These are phyloP conservation scores for Gymnarchus niloticus DNA, from an alignment of 2,113 vertebrate genomes.

Conservation along the genomic window DNA sequence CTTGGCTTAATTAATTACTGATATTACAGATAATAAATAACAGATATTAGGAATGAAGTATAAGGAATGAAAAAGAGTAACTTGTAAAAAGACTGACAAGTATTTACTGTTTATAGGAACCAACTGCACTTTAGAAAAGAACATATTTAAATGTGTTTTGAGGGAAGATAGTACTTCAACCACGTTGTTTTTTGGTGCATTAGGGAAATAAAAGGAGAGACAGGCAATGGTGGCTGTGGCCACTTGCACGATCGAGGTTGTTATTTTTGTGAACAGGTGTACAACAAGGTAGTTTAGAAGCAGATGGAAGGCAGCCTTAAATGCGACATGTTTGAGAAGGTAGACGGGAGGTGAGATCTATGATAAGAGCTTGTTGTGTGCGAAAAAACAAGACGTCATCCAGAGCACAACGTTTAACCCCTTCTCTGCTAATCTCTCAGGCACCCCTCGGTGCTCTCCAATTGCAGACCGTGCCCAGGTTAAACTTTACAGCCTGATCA, in stretches of 20 bases:
- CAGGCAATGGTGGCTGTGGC: not conserved
- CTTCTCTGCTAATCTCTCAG: not conserved
- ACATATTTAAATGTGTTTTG: not conserved
- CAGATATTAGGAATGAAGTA: not conserved
- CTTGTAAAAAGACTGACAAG: not conserved
- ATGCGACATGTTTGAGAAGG: not conserved
- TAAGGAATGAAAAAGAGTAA: not conserved
- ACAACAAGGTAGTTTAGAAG: not conserved
- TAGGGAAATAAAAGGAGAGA: not conserved
- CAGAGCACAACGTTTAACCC: not conserved
- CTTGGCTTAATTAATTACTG: not conserved
- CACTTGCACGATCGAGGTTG: not conserved
- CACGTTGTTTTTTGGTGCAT: not conserved
- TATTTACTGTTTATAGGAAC: not conserved
- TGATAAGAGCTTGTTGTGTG: not conserved
- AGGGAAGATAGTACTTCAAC: not conserved
- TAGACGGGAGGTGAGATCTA: not conserved
- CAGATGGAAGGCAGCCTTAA: slow-evolving; percentile 3
- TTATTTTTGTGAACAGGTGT: slow-evolving; percentile 8
- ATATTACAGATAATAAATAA: too few species aligned
- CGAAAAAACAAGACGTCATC: not conserved
- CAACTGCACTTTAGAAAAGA: not conserved
- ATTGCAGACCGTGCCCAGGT: not conserved
- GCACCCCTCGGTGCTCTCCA: not conserved
- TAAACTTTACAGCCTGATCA: not conserved